A percentile compares a stretch with the other conserved stretches of the same genome.
phyloP scores from a whole-genome alignment of 1,140 invertebrate genomes.

The Orussus abietinus region DNA sequence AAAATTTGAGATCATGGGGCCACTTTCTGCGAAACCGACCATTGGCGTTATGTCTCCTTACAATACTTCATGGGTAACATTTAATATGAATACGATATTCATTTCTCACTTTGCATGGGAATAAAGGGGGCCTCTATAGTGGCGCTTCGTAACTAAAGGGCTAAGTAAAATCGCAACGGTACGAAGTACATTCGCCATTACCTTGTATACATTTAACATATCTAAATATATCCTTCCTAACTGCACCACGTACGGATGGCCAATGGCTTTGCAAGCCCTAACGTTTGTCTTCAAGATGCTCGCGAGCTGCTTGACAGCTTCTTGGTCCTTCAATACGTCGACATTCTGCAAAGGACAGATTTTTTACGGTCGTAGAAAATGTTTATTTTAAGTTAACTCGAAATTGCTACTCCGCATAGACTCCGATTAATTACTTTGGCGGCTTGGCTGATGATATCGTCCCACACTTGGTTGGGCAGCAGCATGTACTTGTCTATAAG shows the following conservation, averaged over 20 bases:
- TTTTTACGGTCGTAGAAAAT: constrained; percentile 10
- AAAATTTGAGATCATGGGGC: no score
- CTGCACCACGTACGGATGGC: constrained; percentile 93
- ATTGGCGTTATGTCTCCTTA: no score
- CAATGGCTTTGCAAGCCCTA: constrained; percentile 93
- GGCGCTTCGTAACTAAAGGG: no score
- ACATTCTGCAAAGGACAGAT: constrained; percentile 68
- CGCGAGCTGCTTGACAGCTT: constrained; percentile 94
- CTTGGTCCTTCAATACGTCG: constrained; percentile 91
- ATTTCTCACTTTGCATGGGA: no score
- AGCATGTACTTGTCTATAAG: constrained; percentile 98
- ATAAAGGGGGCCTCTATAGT: no score
- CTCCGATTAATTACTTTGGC: constrained; percentile 61
- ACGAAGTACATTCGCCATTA: no score
- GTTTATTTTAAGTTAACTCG: background rate
- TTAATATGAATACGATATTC: no score
- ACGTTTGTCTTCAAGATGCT: constrained; percentile 99
- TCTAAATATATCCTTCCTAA: constrained; percentile 96
- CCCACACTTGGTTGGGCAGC: constrained; percentile 98
- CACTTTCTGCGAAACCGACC: no score
- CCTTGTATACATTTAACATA: constrained; percentile 99
- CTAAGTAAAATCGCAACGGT: no score
- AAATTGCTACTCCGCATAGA: no score
- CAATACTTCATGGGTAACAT: no score
- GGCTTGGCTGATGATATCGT: constrained; percentile 96